Evolutionary conservation across 2,797 vertebrate genomes (phyloP).

Genomic region (Choloepus didactylus): DNA sequence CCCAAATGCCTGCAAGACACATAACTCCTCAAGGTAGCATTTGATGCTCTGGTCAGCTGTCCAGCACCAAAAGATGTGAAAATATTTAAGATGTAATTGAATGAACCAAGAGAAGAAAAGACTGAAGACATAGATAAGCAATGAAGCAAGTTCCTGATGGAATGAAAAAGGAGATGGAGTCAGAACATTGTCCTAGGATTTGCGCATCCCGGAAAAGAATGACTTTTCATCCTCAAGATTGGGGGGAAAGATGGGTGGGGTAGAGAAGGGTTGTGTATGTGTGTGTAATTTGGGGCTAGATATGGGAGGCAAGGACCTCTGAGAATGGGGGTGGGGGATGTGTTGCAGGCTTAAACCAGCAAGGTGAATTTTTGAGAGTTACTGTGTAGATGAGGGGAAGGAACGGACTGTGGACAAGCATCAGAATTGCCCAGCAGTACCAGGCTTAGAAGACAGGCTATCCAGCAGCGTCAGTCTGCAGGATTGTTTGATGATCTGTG

Average conservation of each 20-base stretch:
- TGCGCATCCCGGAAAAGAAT: background rate
- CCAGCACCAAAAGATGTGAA: background rate
- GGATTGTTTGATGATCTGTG: too few species aligned
- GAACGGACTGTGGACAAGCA: background rate
- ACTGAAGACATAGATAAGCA: background rate
- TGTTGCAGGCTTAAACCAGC: background rate
- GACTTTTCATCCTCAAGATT: background rate
- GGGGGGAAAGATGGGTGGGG: background rate
- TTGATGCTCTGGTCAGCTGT: background rate
- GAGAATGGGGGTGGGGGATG: background rate
- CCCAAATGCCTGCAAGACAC: background rate
- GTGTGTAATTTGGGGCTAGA: too few species aligned
- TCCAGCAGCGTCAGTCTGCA: fast-evolving
- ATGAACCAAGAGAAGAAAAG: background rate
- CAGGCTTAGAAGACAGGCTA: background rate
- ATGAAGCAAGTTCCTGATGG: background rate
- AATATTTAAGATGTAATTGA: background rate
- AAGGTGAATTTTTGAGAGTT: background rate
- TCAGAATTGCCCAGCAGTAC: background rate
- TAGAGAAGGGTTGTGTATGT: background rate
- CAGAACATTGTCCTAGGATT: background rate
- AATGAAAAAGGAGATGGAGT: background rate
- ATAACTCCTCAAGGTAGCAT: too few species aligned
- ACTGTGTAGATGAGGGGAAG: fast-evolving
- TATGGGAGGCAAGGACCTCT: background rate